These are phyloP conservation scores for Drosophila serrata DNA, from an alignment of 1,140 invertebrate species.

Conservation along the genomic window DNA sequence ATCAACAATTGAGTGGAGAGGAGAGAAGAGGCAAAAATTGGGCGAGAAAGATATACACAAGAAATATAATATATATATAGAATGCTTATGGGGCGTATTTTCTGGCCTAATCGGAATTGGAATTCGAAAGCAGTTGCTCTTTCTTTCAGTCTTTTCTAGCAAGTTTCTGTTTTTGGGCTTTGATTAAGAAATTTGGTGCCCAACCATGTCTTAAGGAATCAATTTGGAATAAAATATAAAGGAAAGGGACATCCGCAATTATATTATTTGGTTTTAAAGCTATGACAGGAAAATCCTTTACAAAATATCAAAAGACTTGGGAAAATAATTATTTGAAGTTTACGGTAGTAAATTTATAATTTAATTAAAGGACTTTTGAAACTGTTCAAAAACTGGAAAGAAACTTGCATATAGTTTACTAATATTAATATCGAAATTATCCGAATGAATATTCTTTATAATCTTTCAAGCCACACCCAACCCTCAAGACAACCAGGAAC, in stretches of 20 bases:
- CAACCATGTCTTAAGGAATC: background rate
- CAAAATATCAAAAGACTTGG: background rate
- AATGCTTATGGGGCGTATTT: no score
- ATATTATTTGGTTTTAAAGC: background rate
- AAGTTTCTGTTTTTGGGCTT: background rate
- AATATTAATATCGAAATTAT: background rate
- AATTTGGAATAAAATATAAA: background rate
- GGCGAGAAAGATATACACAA: conserved; percentile 67
- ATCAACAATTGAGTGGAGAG: conserved; percentile 35
- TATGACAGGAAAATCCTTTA: background rate
- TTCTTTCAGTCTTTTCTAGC: background rate
- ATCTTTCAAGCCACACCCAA: conserved; percentile 21
- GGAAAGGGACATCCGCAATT: background rate
- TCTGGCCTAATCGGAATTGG: background rate
- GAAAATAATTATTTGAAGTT: background rate
- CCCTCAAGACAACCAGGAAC: conserved; percentile 27
- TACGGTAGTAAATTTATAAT: no score
- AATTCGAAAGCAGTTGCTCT: no score
- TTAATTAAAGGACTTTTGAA: background rate
- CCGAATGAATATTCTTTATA: background rate
- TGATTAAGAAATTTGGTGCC: background rate
- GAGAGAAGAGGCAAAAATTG: conserved; percentile 25
- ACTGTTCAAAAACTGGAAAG: background rate
- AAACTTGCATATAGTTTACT: background rate
- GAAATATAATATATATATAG: conserved; percentile 42